Percentiles rank a stretch among this genome's conserved stretches.
These are phyloP conservation scores for Oegoconia quadripuncta DNA, from an alignment of 2,888 invertebrate species.

Conservation along the genomic window DNA sequence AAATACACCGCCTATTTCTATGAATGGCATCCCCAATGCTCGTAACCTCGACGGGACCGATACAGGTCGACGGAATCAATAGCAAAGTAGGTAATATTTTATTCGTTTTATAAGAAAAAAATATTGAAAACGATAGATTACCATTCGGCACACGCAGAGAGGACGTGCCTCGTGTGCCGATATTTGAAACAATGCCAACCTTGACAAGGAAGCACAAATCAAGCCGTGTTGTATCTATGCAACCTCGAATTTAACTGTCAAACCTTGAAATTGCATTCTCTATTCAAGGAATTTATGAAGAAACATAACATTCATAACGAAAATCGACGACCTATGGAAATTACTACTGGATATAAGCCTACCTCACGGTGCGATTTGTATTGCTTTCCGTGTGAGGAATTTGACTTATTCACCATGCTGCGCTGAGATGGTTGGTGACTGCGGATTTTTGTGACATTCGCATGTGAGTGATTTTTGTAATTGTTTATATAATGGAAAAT, in stretches of 20 bases:
- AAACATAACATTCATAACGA: too few species aligned
- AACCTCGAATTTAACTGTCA: conserved; percentile 21
- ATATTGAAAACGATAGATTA: conserved; percentile 56
- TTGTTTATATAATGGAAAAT: too few species aligned
- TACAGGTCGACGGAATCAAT: conserved; percentile 37
- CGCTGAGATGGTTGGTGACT: too few species aligned
- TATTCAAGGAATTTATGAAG: not conserved
- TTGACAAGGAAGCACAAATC: conserved; percentile 68
- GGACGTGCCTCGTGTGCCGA: conserved; percentile 61
- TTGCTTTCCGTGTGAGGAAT: too few species aligned
- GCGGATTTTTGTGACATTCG: too few species aligned
- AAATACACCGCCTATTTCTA: too few species aligned
- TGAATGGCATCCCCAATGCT: not conserved
- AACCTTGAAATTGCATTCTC: conserved; percentile 13
- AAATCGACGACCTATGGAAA: too few species aligned
- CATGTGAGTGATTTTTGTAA: too few species aligned
- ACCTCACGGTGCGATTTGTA: too few species aligned
- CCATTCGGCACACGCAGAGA: conserved; percentile 56
- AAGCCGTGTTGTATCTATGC: conserved; percentile 29
- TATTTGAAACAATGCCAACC: conserved; percentile 64
- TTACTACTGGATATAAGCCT: too few species aligned
- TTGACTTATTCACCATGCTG: too few species aligned
- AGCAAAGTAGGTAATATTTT: conserved; percentile 37
- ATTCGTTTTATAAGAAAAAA: conserved; percentile 55
- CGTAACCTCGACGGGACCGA: conserved; percentile 1